Conservation (phyloP, 2,113 vertebrate species). For the Gobio gobio region DNA sequence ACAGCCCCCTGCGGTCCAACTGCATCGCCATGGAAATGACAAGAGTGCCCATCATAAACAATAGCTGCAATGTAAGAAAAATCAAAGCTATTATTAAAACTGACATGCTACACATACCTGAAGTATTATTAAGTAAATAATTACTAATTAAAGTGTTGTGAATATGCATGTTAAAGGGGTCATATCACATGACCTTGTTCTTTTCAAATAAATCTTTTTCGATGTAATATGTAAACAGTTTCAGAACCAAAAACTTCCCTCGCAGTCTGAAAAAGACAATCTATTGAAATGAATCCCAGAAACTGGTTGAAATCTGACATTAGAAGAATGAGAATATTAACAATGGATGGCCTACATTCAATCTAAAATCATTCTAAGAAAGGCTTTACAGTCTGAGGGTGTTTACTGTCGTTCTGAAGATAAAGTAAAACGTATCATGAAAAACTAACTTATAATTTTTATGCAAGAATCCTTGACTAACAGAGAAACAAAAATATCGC, state of each 20-base stretch:
- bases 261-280: neutral
- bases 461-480: neutral
- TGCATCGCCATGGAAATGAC: slow-evolving; percentile 95
- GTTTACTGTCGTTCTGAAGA: neutral
- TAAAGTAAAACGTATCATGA: neutral
- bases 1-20: slow-evolving; percentile 90
- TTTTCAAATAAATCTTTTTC: neutral
- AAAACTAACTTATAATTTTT: neutral
- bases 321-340: neutral
- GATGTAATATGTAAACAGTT: neutral
- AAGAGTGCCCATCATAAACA: slow-evolving; percentile 87
- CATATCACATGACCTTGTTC: neutral
- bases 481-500: neutral
- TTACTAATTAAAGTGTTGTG: neutral
- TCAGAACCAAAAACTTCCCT: neutral
- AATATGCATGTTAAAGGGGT: neutral
- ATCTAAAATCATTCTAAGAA: neutral
- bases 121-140: neutral
- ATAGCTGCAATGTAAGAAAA: slow-evolving; percentile 73
- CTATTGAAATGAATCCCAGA: neutral
- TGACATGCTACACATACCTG: neutral
- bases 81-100: neutral
- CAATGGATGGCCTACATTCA: neutral
- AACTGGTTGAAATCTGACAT: neutral
- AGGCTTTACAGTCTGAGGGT: neutral